Evolutionary conservation across 2,113 vertebrate species (phyloP), one percentile per base, ranked within the genome.

Genomic region (Microtus richardsoni): DNA sequence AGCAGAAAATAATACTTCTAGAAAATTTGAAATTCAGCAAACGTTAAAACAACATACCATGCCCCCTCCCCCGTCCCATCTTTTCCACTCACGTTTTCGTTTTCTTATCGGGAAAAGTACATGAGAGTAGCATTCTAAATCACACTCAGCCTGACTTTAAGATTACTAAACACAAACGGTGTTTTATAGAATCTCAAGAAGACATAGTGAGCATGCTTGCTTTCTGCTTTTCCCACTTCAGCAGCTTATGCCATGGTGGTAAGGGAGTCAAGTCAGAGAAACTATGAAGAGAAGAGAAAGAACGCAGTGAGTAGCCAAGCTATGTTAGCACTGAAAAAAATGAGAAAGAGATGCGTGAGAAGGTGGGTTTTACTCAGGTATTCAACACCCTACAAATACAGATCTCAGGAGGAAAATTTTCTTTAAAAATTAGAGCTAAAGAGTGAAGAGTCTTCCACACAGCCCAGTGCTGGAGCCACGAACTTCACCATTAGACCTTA

Each of bases 21-120:
- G 36, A 88, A 88, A 73, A 93, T 70, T 60, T 92, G 11, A 92
- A 95, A 86, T 2, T 21, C 92, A 93, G 41, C 28, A 70, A 78
- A 47, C 16, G 30, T 60, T 58, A 90, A 91, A 87, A 71, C 24
- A 70, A 26, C 21, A 30, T 77, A 64, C 85, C 2, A 1, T 70
- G 62, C 3, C 78, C n/a, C 17, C 17, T 36, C 33, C 28, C 17
- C 5, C 4, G 39, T 44, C 41, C 24, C 54, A 13, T 22, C 21
- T 89, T 77, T 80, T 86, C 22, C 22, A 58, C 21, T 0, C 66
- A 33, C 36, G 28, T 16, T 11, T 93, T 77, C 52, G 71, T 91
- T 94, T 94, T 96, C 8, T 11, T 24, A 60, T 13, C 4, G 54
- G 77, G 77, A 77, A 95, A 83, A 89, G 91, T 64, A n/a, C 82